Conservation (phyloP, 2,113 vertebrate genomes). For the Nannospalax galili region DNA sequence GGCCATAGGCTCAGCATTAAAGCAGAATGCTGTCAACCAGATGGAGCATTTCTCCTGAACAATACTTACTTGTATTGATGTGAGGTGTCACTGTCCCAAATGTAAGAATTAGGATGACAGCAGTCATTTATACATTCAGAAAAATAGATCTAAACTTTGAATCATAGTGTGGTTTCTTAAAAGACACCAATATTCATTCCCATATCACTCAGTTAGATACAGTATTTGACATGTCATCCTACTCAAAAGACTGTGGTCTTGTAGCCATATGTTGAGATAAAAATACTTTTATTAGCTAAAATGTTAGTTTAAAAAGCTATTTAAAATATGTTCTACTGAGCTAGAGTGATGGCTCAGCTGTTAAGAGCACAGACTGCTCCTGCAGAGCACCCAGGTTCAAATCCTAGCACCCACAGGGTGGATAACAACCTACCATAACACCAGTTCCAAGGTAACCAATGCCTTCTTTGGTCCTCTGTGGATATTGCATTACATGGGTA, state of each 20-base stretch:
- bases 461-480: too few relatives aligned
- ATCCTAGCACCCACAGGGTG: too few relatives aligned
- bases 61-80: too few relatives aligned
- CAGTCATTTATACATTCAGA: background rate
- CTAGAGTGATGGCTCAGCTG: too few relatives aligned
- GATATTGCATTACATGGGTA: too few relatives aligned
- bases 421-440: too few relatives aligned
- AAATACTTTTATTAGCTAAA: slow-evolving; percentile 32
- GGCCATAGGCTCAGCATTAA: background rate
- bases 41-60: background rate
- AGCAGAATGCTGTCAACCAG: background rate
- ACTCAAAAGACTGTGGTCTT: slow-evolving; percentile 4
- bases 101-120: background rate
- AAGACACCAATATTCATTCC: background rate
- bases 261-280: background rate
- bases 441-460: too few relatives aligned
- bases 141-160: slow-evolving; percentile 1
- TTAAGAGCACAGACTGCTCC: too few relatives aligned
- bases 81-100: too few relatives aligned
- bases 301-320: background rate
- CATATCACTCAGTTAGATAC: too few relatives aligned
- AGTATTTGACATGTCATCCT: slow-evolving; percentile 2
- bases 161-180: background rate
- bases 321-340: background rate
- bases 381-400: too few relatives aligned